A percentile compares a stretch with the other conserved stretches of the same genome.
phyloP scores from a whole-genome alignment of 92 coral and sea anemone species.

The Isaurus tuberculatus region DNA sequence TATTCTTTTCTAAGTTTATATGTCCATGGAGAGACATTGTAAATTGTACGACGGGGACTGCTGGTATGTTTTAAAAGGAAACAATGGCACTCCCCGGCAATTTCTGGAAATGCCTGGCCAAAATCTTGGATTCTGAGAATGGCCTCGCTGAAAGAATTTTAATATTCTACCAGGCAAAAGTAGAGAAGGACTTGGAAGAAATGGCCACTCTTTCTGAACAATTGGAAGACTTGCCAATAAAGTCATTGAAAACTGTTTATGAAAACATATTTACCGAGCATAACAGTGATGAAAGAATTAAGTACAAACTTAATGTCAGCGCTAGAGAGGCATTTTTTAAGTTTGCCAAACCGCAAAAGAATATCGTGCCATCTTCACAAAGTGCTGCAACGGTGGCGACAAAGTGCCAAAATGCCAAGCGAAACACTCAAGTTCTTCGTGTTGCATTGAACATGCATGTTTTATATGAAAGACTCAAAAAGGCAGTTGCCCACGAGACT shows the following conservation, averaged over 20 bases:
- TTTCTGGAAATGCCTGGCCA: slow-evolving; percentile 43
- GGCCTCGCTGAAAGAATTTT: slow-evolving; percentile 48
- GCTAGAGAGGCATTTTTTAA: slow-evolving; percentile 38
- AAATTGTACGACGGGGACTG: slow-evolving; percentile 38
- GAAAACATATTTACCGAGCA: too few relatives aligned
- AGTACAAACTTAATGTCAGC: too few relatives aligned
- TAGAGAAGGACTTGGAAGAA: slow-evolving; percentile 1
- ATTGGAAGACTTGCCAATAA: too few relatives aligned
- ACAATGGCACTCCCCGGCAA: slow-evolving; percentile 45
- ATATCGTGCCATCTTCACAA: too few relatives aligned
- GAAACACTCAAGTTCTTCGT: too few relatives aligned
- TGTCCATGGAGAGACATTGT: slow-evolving; percentile 48
- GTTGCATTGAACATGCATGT: slow-evolving; percentile 31
- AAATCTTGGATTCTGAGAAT: slow-evolving; percentile 14
- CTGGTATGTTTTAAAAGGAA: slow-evolving; percentile 23
- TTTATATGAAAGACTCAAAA: slow-evolving; percentile 27
- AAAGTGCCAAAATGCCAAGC: too few relatives aligned
- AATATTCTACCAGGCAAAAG: slow-evolving; percentile 19
- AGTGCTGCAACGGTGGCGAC: too few relatives aligned
- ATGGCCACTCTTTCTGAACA: too few relatives aligned
- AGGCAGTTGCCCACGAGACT: slow-evolving; percentile 27
- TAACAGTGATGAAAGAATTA: too few relatives aligned
- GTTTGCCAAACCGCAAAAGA: slow-evolving; percentile 41
- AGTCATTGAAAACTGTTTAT: too few relatives aligned
- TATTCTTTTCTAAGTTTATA: slow-evolving; percentile 15